Conservation (phyloP, 2,113 vertebrate genomes). For the Petrocephalus microphthalmus region DNA sequence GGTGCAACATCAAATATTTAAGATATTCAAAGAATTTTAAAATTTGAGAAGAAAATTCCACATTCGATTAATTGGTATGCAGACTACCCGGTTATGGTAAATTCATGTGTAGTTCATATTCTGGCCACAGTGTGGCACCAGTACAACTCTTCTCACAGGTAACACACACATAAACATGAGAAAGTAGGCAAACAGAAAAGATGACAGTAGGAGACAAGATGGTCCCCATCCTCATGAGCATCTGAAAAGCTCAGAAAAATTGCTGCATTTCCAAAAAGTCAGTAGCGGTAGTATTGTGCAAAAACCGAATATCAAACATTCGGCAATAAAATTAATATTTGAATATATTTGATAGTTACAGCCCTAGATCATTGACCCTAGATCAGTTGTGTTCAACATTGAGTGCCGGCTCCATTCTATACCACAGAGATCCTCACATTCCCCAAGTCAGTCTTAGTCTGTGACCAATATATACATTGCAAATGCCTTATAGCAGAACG, state of each 20-base stretch:
- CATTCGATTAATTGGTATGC: background rate
- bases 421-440: too few relatives aligned
- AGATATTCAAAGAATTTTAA: background rate
- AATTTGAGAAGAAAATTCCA: background rate
- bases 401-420: too few relatives aligned
- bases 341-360: too few relatives aligned
- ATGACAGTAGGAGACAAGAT: background rate
- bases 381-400: too few relatives aligned
- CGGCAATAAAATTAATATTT: too few relatives aligned
- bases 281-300: too few relatives aligned
- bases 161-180: background rate
- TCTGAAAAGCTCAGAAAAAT: background rate
- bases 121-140: background rate
- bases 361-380: too few relatives aligned
- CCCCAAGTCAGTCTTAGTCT: too few relatives aligned
- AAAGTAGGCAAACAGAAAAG: background rate
- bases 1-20: background rate
- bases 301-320: too few relatives aligned
- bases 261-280: background rate
- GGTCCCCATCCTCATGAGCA: background rate
- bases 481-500: too few relatives aligned
- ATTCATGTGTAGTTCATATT: background rate
- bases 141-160: background rate
- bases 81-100: background rate
- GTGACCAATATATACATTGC: too few relatives aligned